phyloP scores from a whole-genome alignment of 1,140 invertebrate species.

The Procambarus clarkii region DNA sequence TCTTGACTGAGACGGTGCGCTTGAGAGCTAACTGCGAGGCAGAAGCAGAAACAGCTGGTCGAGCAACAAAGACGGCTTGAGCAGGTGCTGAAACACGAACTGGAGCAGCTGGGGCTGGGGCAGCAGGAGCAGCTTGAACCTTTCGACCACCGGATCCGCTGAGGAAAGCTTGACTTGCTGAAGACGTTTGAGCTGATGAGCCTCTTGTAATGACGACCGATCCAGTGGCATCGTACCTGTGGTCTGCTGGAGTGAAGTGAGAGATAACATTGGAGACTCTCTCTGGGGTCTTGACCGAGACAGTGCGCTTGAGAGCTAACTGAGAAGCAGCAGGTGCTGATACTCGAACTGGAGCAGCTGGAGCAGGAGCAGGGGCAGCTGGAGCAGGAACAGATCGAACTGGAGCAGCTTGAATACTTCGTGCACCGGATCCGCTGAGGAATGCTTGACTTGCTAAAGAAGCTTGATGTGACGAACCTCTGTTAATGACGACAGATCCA shows the following conservation, averaged over 20 bases:
- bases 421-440: neutral
- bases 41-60: neutral
- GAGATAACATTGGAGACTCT: constrained; percentile 52
- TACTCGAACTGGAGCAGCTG: constrained; percentile 1
- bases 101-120: neutral
- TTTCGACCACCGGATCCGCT: neutral
- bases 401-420: neutral
- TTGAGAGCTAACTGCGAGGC: constrained; percentile 4
- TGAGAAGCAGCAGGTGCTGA: constrained; percentile 14
- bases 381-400: constrained; percentile 7
- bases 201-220: constrained; percentile 57
- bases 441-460: neutral
- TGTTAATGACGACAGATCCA: constrained; percentile 41
- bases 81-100: neutral
- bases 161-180: constrained; percentile 24
- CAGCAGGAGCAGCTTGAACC: neutral
- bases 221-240: constrained; percentile 66
- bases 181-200: constrained; percentile 5
- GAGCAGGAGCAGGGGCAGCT: constrained; percentile 24
- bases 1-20: constrained; percentile 61
- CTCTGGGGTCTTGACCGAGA: constrained; percentile 58
- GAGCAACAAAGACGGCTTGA: neutral
- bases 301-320: constrained; percentile 45
- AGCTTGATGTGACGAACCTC: neutral
- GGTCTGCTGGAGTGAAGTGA: constrained; percentile 65